A percentile compares a stretch with the other conserved stretches of the same genome.
These are phyloP conservation scores for Crocuta crocuta DNA, from an alignment of 2,113 vertebrate genomes.

Conservation along the genomic window DNA sequence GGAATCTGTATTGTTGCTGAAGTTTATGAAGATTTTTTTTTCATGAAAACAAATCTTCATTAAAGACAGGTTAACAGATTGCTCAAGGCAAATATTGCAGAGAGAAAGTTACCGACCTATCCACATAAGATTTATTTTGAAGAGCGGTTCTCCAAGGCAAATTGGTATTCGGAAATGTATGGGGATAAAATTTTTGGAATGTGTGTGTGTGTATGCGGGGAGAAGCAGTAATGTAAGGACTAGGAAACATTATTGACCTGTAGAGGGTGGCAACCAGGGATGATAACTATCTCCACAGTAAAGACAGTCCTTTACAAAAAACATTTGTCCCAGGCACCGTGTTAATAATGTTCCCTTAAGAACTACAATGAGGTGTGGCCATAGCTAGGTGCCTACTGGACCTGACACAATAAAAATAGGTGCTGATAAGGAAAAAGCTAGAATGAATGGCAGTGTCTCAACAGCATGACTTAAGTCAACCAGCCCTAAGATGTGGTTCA, in stretches of 20 bases:
- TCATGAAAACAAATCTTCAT: neutral
- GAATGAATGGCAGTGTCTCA: neutral
- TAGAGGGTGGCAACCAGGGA: neutral
- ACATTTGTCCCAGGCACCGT: too few relatives aligned
- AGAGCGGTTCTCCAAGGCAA: neutral
- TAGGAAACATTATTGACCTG: neutral
- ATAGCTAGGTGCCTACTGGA: neutral
- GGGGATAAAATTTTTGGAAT: neutral
- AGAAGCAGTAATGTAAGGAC: neutral
- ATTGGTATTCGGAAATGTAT: neutral
- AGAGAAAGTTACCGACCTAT: neutral
- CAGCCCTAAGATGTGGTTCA: neutral
- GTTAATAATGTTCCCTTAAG: neutral
- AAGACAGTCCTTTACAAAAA: neutral
- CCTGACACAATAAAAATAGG: neutral
- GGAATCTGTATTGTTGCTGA: neutral
- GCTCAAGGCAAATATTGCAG: neutral
- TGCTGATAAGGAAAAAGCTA: neutral
- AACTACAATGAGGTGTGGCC: too few relatives aligned
- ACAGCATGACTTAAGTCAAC: neutral
- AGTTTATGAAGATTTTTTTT: neutral
- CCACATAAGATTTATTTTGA: neutral
- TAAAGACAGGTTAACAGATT: neutral
- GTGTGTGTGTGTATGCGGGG: too few relatives aligned
- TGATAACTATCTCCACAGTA: neutral